Base-by-base conservation (phyloP, 2,888 invertebrate genomes). In the Caenorhabditis sp. region DNA sequence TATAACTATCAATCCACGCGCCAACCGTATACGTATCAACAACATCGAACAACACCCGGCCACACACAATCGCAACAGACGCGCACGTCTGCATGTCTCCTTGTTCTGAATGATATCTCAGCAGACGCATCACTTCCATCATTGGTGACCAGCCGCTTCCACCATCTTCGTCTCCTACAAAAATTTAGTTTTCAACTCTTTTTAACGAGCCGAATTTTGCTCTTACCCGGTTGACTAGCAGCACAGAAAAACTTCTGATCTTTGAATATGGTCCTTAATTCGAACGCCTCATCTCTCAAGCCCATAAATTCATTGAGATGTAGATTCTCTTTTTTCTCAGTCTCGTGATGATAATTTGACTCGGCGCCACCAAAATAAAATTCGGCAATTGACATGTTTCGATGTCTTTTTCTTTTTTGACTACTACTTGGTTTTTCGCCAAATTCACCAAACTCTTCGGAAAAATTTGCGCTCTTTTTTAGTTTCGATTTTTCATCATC, bases 51-150 rank as follows among this genome's bases (percentile, higher is more conserved):
- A 81, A 64, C 24, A 55, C 19, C 8, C 60, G 60, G 50, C 81
- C 79, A 50, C 75, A 72, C 10, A 81, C 77, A 54, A 78, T 67
- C 4, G 75, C 69, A 6, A 79, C 60, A 0, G 71, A 63, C 23
- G 79, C 77, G 60, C 79, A 80, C 19, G 80, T 77, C 36, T 81
- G 81, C 54, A 80, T 62, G 55, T 81, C 81, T 43, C 79, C 79
- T 66, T 72, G 68, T 36, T 71, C 71, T 1, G 76, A 67, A 23
- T 76, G 76, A 36, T 71, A 71, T 6, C 57, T 55, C 8, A 76
- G 53, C 1, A 76, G 17, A 43, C 70, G 62, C 24, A 60, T 61
- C n/a, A 76, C 65, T 58, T 76, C 70, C 4, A 62, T 43, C 71
- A 76, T 68, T 12, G 76, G 76, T 17, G 66, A 63, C 74, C 74